Percentiles rank a stretch among this genome's conserved stretches.
Conservation (phyloP, 2,113 vertebrate genomes). For the Nipponia nippon region DNA sequence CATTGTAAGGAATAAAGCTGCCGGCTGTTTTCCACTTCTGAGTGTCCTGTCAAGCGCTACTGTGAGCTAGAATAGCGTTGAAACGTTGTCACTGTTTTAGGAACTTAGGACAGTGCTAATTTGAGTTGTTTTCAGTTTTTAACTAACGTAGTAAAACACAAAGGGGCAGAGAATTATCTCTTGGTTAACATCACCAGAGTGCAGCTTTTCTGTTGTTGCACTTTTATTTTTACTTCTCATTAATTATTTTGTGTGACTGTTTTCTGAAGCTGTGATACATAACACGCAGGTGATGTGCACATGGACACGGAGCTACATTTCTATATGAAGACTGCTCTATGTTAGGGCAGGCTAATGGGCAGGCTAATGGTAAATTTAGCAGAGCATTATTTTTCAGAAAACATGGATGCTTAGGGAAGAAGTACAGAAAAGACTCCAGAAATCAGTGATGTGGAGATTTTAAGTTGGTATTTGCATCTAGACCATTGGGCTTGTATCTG, state of each 20-base stretch:
- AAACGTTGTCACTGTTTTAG: neutral
- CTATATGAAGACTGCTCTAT: neutral
- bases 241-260: neutral
- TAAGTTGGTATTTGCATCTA: neutral
- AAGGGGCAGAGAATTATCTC: neutral
- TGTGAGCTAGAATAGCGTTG: neutral
- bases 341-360: neutral
- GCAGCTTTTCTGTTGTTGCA: neutral
- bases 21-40: neutral
- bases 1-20: neutral
- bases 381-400: neutral
- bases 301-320: neutral
- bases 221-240: neutral
- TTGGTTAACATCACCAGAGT: neutral
- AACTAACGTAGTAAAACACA: neutral
- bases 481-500: neutral
- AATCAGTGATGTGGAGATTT: neutral
- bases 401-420: neutral
- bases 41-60: neutral
- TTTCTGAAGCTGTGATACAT: neutral
- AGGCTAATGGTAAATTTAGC: neutral
- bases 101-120: neutral
- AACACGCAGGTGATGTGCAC: accelerated
- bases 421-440: neutral
- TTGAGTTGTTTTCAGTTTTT: neutral